Conservation (phyloP, 2,113 vertebrate species). For the Tetraodon nigroviridis region DNA sequence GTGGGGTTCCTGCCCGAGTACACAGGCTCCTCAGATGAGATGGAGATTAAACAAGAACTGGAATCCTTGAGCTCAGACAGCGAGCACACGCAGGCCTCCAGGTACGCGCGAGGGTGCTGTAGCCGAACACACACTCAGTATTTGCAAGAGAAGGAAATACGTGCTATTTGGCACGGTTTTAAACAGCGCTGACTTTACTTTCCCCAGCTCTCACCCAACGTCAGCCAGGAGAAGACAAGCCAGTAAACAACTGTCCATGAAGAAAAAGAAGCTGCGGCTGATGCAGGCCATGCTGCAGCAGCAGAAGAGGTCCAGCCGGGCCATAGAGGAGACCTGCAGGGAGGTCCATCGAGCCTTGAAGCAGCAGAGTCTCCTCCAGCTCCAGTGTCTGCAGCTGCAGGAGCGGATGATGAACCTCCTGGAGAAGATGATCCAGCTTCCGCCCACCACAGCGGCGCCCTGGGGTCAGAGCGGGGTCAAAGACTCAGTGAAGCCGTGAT, state of each 20-base stretch:
- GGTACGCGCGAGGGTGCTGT: no score
- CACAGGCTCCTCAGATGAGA: conserved; percentile 92
- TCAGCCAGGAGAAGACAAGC: conserved; percentile 78
- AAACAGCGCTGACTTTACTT: neutral
- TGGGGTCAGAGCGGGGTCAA: conserved; percentile 45
- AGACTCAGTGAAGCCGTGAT: conserved; percentile 51
- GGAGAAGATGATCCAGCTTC: conserved; percentile 85
- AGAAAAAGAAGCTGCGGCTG: conserved; percentile 86
- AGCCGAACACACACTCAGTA: no score
- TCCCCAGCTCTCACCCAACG: conserved; percentile 79
- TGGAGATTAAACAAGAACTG: conserved; percentile 83
- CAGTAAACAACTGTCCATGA: conserved; percentile 75
- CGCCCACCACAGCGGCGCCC: conserved; percentile 16
- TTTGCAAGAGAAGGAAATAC: no score
- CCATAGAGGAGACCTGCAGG: conserved; percentile 90
- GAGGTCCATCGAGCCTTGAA: conserved; percentile 90
- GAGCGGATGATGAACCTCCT: conserved; percentile 97
- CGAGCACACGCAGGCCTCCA: conserved; percentile 67
- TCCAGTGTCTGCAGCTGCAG: conserved; percentile 93
- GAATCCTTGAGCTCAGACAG: conserved; percentile 73
- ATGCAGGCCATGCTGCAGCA: conserved; percentile 93
- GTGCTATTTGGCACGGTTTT: no score
- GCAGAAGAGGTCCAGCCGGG: conserved; percentile 83
- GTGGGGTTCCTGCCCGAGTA: conserved; percentile 88
- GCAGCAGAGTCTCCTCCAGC: conserved; percentile 93